These are phyloP conservation scores for Psittacula derbiana DNA, from an alignment of 2,797 vertebrate species.

Conservation along the genomic window DNA sequence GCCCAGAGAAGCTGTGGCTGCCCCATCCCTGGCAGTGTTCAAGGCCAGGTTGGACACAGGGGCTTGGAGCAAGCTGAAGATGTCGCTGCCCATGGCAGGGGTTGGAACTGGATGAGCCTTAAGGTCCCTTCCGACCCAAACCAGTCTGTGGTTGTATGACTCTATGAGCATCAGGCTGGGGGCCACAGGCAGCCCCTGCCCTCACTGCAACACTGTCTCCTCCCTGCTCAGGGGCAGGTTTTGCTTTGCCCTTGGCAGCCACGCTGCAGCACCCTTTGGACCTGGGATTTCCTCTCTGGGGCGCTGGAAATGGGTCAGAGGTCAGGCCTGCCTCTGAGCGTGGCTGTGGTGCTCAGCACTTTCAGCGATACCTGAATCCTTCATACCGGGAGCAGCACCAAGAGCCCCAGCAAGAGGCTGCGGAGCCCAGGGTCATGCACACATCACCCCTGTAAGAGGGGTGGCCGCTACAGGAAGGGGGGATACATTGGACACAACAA, in stretches of 20 bases:
- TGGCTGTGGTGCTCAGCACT: background rate
- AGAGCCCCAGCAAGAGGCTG: background rate
- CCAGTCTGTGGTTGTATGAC: background rate
- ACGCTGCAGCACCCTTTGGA: background rate
- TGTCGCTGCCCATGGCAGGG: background rate
- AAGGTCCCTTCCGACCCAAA: background rate
- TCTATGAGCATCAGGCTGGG: accelerated
- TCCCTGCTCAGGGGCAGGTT: background rate
- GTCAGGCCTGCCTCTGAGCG: background rate
- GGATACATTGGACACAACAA: accelerated
- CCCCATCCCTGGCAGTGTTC: background rate
- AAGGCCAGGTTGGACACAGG: background rate
- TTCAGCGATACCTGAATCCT: accelerated
- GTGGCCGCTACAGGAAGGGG: accelerated
- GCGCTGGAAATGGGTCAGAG: background rate
- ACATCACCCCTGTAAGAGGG: background rate
- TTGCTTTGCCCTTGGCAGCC: background rate
- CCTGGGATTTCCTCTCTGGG: background rate
- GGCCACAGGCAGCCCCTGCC: background rate
- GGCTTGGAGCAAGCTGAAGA: background rate
- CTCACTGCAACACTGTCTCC: accelerated
- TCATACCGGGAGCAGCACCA: accelerated
- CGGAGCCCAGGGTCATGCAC: accelerated
- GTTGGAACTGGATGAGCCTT: background rate
- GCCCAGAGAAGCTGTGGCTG: background rate